A percentile compares a stretch with the other conserved stretches of the same genome.
These are phyloP conservation scores for Cyphomyrus plagiostoma DNA, from an alignment of 2,113 vertebrate species.

Conservation along the genomic window DNA sequence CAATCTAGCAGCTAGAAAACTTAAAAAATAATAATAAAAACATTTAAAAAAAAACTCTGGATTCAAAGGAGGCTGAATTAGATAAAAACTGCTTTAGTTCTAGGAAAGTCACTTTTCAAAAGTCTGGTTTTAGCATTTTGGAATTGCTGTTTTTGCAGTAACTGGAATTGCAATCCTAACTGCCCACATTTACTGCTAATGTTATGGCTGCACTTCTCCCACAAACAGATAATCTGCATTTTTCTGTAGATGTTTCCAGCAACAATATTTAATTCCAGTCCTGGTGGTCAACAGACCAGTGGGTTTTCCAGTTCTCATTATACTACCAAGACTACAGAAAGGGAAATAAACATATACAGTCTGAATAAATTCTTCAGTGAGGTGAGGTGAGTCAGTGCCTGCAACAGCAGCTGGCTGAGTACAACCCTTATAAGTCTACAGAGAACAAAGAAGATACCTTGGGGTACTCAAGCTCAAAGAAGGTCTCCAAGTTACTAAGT, in stretches of 20 bases:
- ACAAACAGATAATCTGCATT: not conserved
- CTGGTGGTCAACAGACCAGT: not conserved
- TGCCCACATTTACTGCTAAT: not conserved
- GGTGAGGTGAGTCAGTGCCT: not conserved
- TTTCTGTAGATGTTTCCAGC: not conserved
- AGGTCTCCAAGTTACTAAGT: slow-evolving; percentile 93
- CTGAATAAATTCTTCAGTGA: not conserved
- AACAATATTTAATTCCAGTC: not conserved
- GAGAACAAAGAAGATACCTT: slow-evolving; percentile 59
- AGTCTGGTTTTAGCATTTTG: not conserved
- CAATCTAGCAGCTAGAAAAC: not conserved
- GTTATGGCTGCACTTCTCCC: not conserved
- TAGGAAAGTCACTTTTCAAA: not conserved
- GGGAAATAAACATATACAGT: not conserved
- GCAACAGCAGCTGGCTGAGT: not conserved
- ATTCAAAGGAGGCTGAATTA: not conserved
- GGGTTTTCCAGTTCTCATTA: not conserved
- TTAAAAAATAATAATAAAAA: not conserved
- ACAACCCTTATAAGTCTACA: not conserved
- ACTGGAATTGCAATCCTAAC: not conserved
- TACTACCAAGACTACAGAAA: not conserved
- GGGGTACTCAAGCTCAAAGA: slow-evolving; percentile 94
- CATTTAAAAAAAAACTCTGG: not conserved
- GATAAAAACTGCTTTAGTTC: not conserved
- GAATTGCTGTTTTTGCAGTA: not conserved